Conservation (phyloP, 2,797 vertebrate genomes). For the Pterois miles region DNA sequence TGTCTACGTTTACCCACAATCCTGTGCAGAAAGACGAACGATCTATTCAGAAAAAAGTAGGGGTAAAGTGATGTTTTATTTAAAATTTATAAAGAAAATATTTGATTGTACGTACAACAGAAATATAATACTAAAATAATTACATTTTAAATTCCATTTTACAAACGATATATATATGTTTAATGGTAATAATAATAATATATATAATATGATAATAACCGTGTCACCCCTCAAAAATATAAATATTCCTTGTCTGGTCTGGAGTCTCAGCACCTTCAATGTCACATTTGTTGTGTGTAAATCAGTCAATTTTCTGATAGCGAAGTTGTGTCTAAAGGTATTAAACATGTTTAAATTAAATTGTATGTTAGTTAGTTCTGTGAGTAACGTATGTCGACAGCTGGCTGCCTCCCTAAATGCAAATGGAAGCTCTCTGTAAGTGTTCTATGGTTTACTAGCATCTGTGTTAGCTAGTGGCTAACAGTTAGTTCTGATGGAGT, state of each 20-base stretch:
- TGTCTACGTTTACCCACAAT: constrained; percentile 66
- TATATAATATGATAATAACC: background rate
- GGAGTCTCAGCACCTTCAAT: constrained; percentile 56
- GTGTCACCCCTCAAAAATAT: background rate
- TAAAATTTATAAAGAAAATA: background rate
- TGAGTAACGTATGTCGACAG: constrained; percentile 55
- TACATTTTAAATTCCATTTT: accelerated
- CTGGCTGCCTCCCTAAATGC: constrained; percentile 26
- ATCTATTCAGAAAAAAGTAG: constrained; percentile 28
- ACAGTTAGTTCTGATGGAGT: background rate
- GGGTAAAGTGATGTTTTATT: accelerated
- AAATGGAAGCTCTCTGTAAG: constrained; percentile 65
- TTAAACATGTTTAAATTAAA: constrained; percentile 66
- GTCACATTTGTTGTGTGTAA: constrained; percentile 67
- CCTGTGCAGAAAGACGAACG: constrained; percentile 41
- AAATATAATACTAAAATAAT: accelerated
- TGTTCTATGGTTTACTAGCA: constrained; percentile 21
- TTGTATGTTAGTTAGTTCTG: constrained; percentile 43
- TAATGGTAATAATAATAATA: background rate
- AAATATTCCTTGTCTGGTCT: background rate
- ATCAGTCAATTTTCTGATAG: background rate
- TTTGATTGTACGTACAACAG: accelerated
- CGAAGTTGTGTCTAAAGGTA: background rate
- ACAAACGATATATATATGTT: accelerated
- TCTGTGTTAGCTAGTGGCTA: constrained; percentile 34